Evolutionary conservation across 2,888 invertebrate species (phyloP).

Genomic region (Lissonota sp.): DNA sequence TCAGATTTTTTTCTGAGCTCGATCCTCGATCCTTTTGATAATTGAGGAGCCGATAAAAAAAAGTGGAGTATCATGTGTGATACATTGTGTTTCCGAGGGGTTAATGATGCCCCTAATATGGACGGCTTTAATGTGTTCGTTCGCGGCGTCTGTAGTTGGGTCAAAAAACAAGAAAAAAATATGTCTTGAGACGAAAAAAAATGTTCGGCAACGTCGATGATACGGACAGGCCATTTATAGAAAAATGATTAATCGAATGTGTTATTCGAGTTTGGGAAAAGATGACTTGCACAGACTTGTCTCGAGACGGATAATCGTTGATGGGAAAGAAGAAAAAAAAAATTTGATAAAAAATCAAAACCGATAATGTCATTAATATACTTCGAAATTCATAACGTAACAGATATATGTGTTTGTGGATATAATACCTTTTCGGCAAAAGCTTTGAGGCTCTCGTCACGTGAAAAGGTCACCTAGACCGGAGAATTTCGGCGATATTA

Average conservation of each 20-base stretch:
- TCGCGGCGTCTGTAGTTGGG: background rate
- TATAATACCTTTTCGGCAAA: background rate
- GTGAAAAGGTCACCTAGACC: slow-evolving; percentile 40
- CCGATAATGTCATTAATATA: no score
- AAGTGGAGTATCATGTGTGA: no score
- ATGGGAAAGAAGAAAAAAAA: slow-evolving; percentile 11
- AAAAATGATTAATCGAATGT: slow-evolving; percentile 53
- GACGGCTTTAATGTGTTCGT: background rate
- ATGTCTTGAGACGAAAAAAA: background rate
- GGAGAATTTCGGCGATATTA: slow-evolving; percentile 50
- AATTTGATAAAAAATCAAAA: no score
- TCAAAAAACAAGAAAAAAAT: slow-evolving; percentile 7
- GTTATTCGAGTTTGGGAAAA: slow-evolving; percentile 19
- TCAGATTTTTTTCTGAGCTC: no score
- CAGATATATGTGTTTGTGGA: background rate
- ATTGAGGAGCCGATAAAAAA: no score
- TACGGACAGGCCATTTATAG: slow-evolving; percentile 22
- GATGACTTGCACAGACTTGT: slow-evolving; percentile 26
- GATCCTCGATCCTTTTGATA: no score
- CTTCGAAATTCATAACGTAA: background rate
- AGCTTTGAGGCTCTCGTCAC: slow-evolving; percentile 16
- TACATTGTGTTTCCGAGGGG: no score
- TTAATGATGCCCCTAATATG: slow-evolving; percentile 40
- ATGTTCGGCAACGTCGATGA: slow-evolving; percentile 17
- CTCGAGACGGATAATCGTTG: slow-evolving; percentile 18